Evolutionary conservation across 2,797 vertebrate genomes (phyloP).

Genomic region (Sylvilagus floridanus): DNA sequence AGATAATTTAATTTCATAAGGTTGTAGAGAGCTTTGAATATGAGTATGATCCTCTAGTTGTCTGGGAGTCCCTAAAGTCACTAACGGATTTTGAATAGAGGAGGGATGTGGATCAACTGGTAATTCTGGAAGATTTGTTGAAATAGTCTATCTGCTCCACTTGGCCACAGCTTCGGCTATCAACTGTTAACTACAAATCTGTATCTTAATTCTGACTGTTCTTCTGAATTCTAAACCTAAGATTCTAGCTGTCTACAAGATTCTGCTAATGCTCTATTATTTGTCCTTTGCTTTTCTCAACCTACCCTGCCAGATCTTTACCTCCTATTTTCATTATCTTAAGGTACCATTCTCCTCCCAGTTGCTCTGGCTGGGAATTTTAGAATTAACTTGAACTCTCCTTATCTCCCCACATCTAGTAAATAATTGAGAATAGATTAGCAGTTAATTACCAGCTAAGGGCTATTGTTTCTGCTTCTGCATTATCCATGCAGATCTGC

Average conservation of each 20-base stretch:
- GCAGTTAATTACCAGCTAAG: not conserved
- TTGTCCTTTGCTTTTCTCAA: not conserved
- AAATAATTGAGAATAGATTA: not conserved
- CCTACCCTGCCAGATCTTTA: not conserved
- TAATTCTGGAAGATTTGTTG: constrained; percentile 29
- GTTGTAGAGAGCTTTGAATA: not conserved
- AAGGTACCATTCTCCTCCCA: not conserved
- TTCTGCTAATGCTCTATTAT: not conserved
- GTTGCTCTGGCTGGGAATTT: not conserved
- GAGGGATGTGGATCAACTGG: not conserved
- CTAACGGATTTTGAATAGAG: constrained; percentile 20
- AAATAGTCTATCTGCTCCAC: not conserved
- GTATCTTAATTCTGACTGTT: constrained; percentile 9
- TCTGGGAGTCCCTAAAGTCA: not conserved
- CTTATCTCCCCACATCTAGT: not conserved
- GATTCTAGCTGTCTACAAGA: not conserved
- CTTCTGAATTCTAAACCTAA: not conserved
- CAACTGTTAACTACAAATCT: not conserved
- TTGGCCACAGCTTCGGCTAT: not conserved
- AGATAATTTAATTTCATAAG: constrained; percentile 2
- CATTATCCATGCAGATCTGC: not conserved
- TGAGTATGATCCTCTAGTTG: constrained; percentile 19
- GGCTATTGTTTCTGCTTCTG: not conserved
- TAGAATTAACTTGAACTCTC: constrained; percentile 1
- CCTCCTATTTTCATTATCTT: constrained; percentile 11